A percentile compares a stretch with the other conserved stretches of the same genome.
Conservation (phyloP, 2,888 invertebrate genomes). For the Thymelicus sylvestris region DNA sequence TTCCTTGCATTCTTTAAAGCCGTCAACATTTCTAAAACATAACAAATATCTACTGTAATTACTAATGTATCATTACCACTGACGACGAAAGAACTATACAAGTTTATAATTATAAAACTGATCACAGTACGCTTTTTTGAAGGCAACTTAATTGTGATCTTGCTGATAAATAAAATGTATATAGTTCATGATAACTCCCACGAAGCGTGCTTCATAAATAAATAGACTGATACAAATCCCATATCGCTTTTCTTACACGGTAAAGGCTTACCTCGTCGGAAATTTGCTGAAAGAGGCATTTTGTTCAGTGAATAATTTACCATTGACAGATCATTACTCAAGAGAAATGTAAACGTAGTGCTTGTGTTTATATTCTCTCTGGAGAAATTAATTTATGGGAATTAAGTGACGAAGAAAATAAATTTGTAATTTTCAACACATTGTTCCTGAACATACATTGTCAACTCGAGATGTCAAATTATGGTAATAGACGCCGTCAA, state of each 20-base stretch:
- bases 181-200: background rate
- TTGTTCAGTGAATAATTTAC: conserved; percentile 30
- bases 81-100: no score
- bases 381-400: background rate
- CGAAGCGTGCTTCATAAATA: background rate
- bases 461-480: background rate
- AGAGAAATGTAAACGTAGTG: background rate
- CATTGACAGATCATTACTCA: conserved; percentile 17
- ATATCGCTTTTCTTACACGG: background rate
- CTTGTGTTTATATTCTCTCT: background rate
- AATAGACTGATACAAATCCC: background rate
- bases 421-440: background rate
- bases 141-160: no score
- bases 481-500: background rate
- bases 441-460: background rate
- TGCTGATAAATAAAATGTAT: no score
- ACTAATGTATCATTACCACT: no score
- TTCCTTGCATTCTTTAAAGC: conserved; percentile 70
- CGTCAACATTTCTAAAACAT: conserved; percentile 65
- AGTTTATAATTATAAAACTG: no score
- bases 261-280: conserved; percentile 62
- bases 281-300: conserved; percentile 74
- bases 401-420: background rate
- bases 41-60: background rate
- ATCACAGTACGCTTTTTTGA: no score